phyloP scores from a whole-genome alignment of 2,797 vertebrate genomes.

The Hippocampus kuda region DNA sequence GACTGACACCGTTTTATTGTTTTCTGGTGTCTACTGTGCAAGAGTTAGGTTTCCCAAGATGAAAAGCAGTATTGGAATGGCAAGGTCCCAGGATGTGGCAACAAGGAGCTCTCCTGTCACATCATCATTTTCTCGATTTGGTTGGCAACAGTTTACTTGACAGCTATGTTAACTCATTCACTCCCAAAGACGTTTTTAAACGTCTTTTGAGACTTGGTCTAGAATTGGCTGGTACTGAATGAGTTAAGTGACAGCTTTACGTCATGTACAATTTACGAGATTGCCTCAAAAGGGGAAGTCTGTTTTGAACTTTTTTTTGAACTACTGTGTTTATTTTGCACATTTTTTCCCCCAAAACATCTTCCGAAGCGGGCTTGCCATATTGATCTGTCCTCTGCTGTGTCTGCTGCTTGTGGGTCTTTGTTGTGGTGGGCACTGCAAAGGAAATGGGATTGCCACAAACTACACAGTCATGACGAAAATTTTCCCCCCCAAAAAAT shows the following conservation, averaged over 20 bases:
- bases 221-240: no score
- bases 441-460: conserved; percentile 57
- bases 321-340: conserved; percentile 21
- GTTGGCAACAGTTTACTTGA: background rate
- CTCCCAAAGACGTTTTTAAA: no score
- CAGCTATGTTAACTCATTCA: background rate
- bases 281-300: conserved; percentile 9
- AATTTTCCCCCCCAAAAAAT: conserved; percentile 26
- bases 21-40: no score
- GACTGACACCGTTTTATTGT: no score
- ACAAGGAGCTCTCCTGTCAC: background rate
- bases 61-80: background rate
- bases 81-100: background rate
- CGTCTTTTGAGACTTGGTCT: no score
- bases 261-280: conserved; percentile 11
- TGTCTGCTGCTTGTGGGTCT: conserved; percentile 39
- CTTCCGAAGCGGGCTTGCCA: conserved; percentile 37
- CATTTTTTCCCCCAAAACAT: conserved; percentile 5
- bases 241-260: conserved; percentile 14
- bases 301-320: conserved; percentile 27
- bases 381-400: conserved; percentile 31
- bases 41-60: background rate
- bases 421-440: conserved; percentile 55
- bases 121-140: background rate
- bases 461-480: conserved; percentile 43